Evolutionary conservation across 1,140 invertebrate species (phyloP), one percentile per base, ranked within the genome.

Genomic region (Vanessa atalanta): DNA sequence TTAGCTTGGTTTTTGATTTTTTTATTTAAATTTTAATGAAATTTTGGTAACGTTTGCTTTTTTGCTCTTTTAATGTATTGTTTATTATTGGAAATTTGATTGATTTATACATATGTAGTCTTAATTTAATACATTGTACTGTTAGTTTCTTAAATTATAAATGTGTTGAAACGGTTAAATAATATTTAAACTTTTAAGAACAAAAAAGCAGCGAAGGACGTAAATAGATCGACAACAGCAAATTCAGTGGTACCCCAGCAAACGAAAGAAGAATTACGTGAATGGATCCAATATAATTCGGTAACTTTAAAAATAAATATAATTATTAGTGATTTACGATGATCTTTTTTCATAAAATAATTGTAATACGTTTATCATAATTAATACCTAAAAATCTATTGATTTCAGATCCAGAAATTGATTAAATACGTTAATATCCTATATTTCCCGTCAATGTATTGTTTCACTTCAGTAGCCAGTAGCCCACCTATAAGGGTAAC

Each of bases 361-460:
- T n/a, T 2, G 48, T n/a, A 15, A 6, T 15, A 15, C 12, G 13
- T 50, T n/a, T 50, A 31, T 14, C 50, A 53, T n/a, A n/a, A 8
- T n/a, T n/a, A 53, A 0, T 5, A n/a, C 50, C 1, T 9, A 57
- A n/a, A 63, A 70, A 57, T 50, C 63, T 43, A 43, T 65, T 48
- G 16, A 61, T 78, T 79, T 9, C 75, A 90, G 88, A 65, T 90
- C n/a, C 37, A 76, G 9, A 66, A 72, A 23, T 63, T 82, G 8
- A 64, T 84, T 9, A 81, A 82, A 37, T 60, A 55, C 4, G 37
- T 83, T 11, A 80, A 65, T 23, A 67, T 87, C 3, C 47, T 88
- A 2, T 87, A 73, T 43, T 89, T 84, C 31, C 88, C 90, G 0
- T 89, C 88, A 0, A 80, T 86, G 82, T 89, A 79, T 37, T 64